Base-by-base conservation (phyloP, 2,888 invertebrate genomes). In the Lasioglossum oenotherae region DNA sequence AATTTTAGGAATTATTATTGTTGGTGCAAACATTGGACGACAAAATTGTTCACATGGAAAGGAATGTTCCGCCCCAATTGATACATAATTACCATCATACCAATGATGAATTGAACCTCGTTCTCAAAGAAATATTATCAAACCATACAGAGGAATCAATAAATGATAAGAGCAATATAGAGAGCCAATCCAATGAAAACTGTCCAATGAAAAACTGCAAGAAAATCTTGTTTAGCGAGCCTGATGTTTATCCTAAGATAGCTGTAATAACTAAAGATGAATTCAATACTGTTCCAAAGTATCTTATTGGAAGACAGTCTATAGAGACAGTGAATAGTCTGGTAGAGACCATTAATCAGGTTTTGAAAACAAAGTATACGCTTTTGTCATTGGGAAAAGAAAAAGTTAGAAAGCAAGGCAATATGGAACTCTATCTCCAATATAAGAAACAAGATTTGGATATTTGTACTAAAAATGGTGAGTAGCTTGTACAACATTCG, bases 221-320 rank as follows among this genome's bases (percentile, higher is more conserved):
- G 82, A 94, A 94, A 78, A 87, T 81, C 23, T 84, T 94, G 38
- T 94, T 94, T 57, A 92, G 89, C 19, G 92, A 93, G 46, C 88
- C 88, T 44, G 91, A 93, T 38, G 86, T 90, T n/a, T 87, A 78
- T 31, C 91, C 89, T 23, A 38, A 27, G 0, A 80, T 94, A 31
- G 46, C 82, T 46, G 60, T 80, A 10, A 75, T 94, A 2, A 88
- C 60, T 4, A 31, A 81, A 3, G 83, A 90, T 23, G 95, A 95
- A 85, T 94, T 93, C 69, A 44, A 41, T 8, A 91, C 87, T 83
- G 87, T 95, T 64, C 95, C 95, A 0, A 94, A 94, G 71, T 95
- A 95, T 77, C 94, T 95, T 74, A 93, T 94, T 35, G 93, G 93
- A 8, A 84, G 95, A 81, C 93, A 94, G 46, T 84, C 92, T 3